A percentile compares a stretch with the other conserved stretches of the same genome.
These are phyloP conservation scores for Pionites leucogaster DNA, from an alignment of 2,113 vertebrate species.

Conservation along the genomic window DNA sequence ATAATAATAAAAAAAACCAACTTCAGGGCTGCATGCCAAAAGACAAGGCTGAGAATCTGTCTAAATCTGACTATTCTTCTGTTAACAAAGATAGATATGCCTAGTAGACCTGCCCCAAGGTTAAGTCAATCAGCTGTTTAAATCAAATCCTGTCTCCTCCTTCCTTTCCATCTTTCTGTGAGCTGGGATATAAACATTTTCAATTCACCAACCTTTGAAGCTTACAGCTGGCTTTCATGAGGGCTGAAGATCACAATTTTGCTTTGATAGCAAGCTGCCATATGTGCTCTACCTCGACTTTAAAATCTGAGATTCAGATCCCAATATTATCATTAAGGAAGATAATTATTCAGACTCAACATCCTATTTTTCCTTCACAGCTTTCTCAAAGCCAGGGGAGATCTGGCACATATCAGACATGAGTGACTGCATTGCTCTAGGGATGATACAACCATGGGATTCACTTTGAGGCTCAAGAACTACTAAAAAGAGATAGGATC, in stretches of 20 bases:
- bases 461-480: neutral
- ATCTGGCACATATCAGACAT: neutral
- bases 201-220: neutral
- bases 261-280: neutral
- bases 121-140: neutral
- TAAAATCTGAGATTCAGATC: neutral
- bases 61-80: neutral
- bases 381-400: neutral
- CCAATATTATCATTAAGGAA: neutral
- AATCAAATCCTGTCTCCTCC: neutral
- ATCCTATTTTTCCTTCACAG: neutral
- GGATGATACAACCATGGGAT: neutral
- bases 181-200: neutral
- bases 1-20: neutral
- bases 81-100: neutral
- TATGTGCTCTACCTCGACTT: neutral
- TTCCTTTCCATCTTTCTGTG: neutral
- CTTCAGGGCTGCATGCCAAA: neutral
- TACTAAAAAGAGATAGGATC: neutral
- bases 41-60: neutral
- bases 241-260: neutral
- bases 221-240: neutral
- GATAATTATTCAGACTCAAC: neutral
- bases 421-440: neutral
- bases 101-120: neutral